Evolutionary conservation across 2,888 invertebrate species (phyloP).

Genomic region (Periphyllus acericola): DNA sequence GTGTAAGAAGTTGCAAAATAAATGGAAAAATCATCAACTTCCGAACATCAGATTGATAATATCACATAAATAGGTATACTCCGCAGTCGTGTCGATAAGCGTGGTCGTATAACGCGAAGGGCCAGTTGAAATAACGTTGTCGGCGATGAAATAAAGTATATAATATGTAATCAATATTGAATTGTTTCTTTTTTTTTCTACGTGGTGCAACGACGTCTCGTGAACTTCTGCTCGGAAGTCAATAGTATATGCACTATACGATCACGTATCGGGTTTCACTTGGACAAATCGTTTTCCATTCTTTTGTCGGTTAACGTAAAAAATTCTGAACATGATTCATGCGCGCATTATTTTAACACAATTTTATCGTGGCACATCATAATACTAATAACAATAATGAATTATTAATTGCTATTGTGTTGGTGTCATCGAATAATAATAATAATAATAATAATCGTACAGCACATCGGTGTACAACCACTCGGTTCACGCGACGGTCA

Average conservation of each 20-base stretch:
- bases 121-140: slow-evolving; percentile 22
- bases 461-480: background rate
- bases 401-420: slow-evolving; percentile 48
- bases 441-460: slow-evolving; percentile 7
- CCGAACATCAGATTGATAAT: too few species aligned
- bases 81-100: background rate
- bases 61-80: background rate
- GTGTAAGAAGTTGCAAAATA: too few species aligned
- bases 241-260: background rate
- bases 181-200: background rate
- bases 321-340: slow-evolving; percentile 35
- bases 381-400: slow-evolving; percentile 18
- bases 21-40: too few species aligned
- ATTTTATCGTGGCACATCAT: slow-evolving; percentile 25
- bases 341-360: slow-evolving; percentile 44
- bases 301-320: slow-evolving; percentile 50
- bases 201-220: background rate
- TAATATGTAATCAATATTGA: background rate
- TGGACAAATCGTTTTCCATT: slow-evolving; percentile 48
- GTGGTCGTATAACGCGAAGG: background rate
- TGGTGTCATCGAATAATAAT: slow-evolving; percentile 14
- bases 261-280: slow-evolving; percentile 38
- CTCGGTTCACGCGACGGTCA: slow-evolving; percentile 6
- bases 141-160: background rate
- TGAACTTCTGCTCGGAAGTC: slow-evolving; percentile 25